Evolutionary conservation across 2,113 vertebrate species (phyloP).

Genomic region (Poeciliopsis prolifica): DNA sequence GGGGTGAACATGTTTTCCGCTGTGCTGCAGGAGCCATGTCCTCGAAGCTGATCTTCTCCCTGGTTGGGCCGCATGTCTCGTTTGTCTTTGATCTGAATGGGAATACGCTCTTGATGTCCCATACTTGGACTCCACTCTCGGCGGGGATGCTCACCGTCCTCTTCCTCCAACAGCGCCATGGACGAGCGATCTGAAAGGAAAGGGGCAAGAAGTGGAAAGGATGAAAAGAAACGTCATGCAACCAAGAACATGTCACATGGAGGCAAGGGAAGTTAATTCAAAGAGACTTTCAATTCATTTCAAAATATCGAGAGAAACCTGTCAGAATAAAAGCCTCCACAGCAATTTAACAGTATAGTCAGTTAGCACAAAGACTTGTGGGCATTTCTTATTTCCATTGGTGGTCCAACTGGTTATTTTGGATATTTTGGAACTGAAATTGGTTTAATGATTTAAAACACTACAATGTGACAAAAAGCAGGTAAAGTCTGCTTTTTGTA

Average conservation of each 20-base stretch:
- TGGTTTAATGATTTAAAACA: too few relatives aligned
- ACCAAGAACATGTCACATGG: background rate
- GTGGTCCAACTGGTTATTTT: too few relatives aligned
- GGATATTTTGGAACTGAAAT: too few relatives aligned
- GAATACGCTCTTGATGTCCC: slow-evolving; percentile 76
- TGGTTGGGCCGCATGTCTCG: slow-evolving; percentile 62
- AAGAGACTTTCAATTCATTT: background rate
- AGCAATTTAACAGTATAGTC: background rate
- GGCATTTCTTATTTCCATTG: too few relatives aligned
- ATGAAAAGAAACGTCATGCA: background rate
- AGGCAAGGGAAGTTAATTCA: background rate
- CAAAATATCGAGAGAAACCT: background rate
- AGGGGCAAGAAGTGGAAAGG: background rate
- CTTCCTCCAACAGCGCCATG: slow-evolving; percentile 70
- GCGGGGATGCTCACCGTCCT: slow-evolving; percentile 74
- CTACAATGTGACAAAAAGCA: too few relatives aligned
- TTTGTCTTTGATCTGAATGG: slow-evolving; percentile 76
- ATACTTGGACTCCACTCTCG: slow-evolving; percentile 79
- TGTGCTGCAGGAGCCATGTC: slow-evolving; percentile 67
- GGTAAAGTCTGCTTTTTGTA: too few relatives aligned
- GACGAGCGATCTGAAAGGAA: slow-evolving; percentile 70
- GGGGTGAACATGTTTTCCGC: slow-evolving; percentile 74
- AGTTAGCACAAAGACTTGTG: too few relatives aligned
- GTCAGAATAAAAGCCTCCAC: background rate
- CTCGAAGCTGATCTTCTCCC: slow-evolving; percentile 65